phyloP scores from a whole-genome alignment of 1,140 invertebrate species.

The Neodiprion lecontei region DNA sequence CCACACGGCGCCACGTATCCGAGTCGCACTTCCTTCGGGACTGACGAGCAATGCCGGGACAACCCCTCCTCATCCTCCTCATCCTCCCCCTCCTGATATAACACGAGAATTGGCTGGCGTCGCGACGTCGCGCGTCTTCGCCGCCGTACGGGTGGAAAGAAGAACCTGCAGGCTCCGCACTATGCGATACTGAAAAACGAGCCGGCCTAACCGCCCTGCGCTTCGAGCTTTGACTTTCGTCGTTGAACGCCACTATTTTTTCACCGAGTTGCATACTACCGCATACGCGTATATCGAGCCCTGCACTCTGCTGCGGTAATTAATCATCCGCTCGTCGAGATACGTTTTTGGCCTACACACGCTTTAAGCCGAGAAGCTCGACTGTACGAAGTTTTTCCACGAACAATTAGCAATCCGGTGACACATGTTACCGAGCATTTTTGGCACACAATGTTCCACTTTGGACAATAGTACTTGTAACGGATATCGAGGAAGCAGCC shows the following conservation, averaged over 20 bases:
- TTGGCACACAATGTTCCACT: too few relatives aligned
- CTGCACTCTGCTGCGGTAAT: too few relatives aligned
- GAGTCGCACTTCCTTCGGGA: constrained; percentile 47
- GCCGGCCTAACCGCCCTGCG: too few relatives aligned
- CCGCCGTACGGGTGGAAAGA: background rate
- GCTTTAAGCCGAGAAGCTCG: constrained; percentile 24
- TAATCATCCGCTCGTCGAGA: too few relatives aligned
- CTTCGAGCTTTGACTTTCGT: too few relatives aligned
- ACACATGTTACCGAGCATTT: too few relatives aligned
- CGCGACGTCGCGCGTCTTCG: too few relatives aligned
- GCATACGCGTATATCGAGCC: background rate
- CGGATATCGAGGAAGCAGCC: too few relatives aligned
- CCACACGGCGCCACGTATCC: constrained; percentile 48
- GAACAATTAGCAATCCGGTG: too few relatives aligned
- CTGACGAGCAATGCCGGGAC: constrained; percentile 19
- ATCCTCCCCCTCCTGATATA: background rate
- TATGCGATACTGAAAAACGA: too few relatives aligned
- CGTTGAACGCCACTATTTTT: background rate
- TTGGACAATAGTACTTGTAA: too few relatives aligned
- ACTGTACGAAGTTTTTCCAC: background rate
- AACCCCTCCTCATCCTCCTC: too few relatives aligned
- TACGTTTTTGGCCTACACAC: background rate
- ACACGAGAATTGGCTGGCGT: background rate
- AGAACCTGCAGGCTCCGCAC: background rate
- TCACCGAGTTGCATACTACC: constrained; percentile 7